Conservation (phyloP, 2,113 vertebrate genomes). For the Megaceryle torquata region DNA sequence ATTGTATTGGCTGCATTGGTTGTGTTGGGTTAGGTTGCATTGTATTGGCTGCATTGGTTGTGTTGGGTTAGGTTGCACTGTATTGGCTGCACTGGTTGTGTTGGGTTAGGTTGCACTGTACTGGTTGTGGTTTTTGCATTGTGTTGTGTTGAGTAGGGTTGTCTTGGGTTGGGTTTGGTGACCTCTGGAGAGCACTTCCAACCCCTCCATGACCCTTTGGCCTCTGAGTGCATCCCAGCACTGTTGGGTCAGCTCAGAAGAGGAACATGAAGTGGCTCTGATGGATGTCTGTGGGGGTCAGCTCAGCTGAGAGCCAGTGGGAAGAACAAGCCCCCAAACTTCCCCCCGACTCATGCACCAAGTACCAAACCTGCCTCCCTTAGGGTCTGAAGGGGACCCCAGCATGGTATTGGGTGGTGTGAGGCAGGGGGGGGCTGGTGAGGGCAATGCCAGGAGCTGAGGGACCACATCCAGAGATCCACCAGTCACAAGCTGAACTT, state of each 20-base stretch:
- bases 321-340: fast-evolving
- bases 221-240: not conserved
- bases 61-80: not conserved
- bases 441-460: fast-evolving
- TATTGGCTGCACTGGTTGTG: not conserved
- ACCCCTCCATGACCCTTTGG: not conserved
- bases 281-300: not conserved
- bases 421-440: too few relatives aligned
- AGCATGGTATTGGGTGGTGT: fast-evolving
- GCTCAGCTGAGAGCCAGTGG: fast-evolving
- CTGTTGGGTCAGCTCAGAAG: not conserved
- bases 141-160: not conserved
- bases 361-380: not conserved
- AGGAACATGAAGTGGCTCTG: not conserved
- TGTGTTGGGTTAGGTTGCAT: too few relatives aligned
- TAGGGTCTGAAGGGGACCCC: not conserved
- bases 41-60: not conserved
- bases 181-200: not conserved
- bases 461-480: not conserved
- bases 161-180: not conserved
- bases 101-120: not conserved
- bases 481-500: not conserved
- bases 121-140: not conserved
- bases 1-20: not conserved
- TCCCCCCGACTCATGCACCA: fast-evolving